These are phyloP conservation scores for Euclidia mi DNA, from an alignment of 2,888 invertebrate species.

Conservation along the genomic window DNA sequence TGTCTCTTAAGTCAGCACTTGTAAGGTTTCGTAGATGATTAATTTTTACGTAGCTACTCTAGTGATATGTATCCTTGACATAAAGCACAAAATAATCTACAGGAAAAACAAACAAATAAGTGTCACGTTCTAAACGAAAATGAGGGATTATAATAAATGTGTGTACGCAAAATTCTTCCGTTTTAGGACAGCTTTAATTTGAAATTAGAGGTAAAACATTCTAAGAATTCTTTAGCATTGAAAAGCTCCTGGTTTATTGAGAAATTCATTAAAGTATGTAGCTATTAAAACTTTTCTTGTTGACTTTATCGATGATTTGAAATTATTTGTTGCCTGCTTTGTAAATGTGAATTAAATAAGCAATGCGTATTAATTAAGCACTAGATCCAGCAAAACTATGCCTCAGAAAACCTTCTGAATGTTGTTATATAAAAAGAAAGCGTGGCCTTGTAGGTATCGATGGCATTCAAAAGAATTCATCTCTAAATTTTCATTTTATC, in stretches of 20 bases:
- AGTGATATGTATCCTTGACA: slow-evolving; percentile 1
- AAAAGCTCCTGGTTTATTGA: slow-evolving; percentile 11
- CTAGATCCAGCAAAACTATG: too few species aligned
- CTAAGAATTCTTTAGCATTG: slow-evolving; percentile 8
- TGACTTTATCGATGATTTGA: too few species aligned
- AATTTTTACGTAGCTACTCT: slow-evolving; percentile 43
- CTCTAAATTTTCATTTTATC: too few species aligned
- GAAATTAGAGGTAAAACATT: too few species aligned
- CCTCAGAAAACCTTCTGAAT: too few species aligned
- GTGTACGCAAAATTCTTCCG: slow-evolving; percentile 17
- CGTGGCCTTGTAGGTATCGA: too few species aligned
- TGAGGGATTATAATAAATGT: slow-evolving; percentile 17
- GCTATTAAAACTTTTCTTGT: neutral
- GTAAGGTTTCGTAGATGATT: slow-evolving; percentile 57
- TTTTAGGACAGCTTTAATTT: slow-evolving; percentile 8
- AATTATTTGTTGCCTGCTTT: too few species aligned
- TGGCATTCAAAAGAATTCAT: too few species aligned
- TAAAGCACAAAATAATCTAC: slow-evolving; percentile 6
- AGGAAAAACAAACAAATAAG: neutral
- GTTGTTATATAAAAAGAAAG: too few species aligned
- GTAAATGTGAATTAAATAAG: too few species aligned
- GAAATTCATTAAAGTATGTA: neutral
- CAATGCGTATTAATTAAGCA: too few species aligned
- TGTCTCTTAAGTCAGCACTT: slow-evolving; percentile 68
- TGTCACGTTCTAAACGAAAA: slow-evolving; percentile 6